A percentile compares a stretch with the other conserved stretches of the same genome.
Evolutionary conservation across 2,797 vertebrate genomes (phyloP).

Genomic region (Pogoniulus pusillus): DNA sequence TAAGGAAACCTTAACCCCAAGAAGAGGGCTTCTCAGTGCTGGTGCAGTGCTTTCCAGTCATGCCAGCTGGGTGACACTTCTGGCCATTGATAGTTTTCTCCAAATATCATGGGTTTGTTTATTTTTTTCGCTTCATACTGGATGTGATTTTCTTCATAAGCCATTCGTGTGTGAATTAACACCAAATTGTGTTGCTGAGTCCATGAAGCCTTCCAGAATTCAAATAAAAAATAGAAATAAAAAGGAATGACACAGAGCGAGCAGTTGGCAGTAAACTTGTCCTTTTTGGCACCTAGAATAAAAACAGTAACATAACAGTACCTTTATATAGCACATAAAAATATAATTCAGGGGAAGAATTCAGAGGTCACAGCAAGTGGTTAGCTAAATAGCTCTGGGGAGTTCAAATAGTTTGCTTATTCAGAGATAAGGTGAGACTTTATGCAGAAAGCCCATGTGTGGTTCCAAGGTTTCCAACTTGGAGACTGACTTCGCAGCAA

Average conservation of each 20-base stretch:
- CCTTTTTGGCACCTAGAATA: slow-evolving; percentile 66
- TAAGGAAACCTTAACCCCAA: accelerated
- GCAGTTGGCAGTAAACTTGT: slow-evolving; percentile 64
- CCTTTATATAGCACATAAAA: slow-evolving; percentile 77
- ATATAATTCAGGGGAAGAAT: slow-evolving; percentile 76
- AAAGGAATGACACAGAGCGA: slow-evolving; percentile 28
- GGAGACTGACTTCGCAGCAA: slow-evolving; percentile 37
- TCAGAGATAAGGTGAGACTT: slow-evolving; percentile 65
- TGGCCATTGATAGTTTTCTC: neutral
- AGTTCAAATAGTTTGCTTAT: slow-evolving; percentile 71
- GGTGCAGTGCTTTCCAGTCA: neutral
- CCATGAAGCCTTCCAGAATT: slow-evolving; percentile 25
- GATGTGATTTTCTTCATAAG: slow-evolving; percentile 62
- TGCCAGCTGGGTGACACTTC: neutral
- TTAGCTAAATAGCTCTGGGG: slow-evolving; percentile 78
- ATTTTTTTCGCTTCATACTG: slow-evolving; percentile 11
- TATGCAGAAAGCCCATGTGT: slow-evolving; percentile 49
- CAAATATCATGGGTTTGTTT: neutral
- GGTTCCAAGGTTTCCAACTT: neutral
- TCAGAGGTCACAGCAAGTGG: slow-evolving; percentile 78
- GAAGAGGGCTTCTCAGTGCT: neutral
- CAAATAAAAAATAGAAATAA: neutral
- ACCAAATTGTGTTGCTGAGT: slow-evolving; percentile 56
- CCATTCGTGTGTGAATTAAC: slow-evolving; percentile 66
- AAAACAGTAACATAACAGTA: slow-evolving; percentile 67